phyloP scores from a whole-genome alignment of 1,140 invertebrate species.

The Notospermus geniculatus region DNA sequence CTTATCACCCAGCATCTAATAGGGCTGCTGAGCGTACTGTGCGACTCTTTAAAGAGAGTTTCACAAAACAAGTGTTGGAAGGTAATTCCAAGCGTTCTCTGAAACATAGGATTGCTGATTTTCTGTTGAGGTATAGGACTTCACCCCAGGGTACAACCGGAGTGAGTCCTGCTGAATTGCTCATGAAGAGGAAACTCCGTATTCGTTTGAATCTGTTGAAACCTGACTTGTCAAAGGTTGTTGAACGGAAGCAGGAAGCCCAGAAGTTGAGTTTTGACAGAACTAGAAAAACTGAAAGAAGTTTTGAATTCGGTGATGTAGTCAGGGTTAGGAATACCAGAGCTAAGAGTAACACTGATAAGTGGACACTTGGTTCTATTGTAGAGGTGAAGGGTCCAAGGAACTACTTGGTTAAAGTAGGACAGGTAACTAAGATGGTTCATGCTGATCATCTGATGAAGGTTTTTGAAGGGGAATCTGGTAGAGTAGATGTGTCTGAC shows the following conservation, averaged over 20 bases:
- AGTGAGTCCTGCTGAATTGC: neutral
- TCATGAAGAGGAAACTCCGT: neutral
- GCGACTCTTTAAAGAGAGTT: conserved; percentile 21
- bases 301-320: too few relatives aligned
- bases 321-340: too few relatives aligned
- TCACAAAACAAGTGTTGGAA: conserved; percentile 13
- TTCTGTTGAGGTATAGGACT: neutral
- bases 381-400: too few relatives aligned
- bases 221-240: neutral
- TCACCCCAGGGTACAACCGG: neutral
- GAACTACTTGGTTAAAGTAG: too few relatives aligned
- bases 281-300: neutral
- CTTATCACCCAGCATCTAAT: conserved; percentile 25
- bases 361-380: too few relatives aligned
- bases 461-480: too few relatives aligned
- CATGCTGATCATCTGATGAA: too few relatives aligned
- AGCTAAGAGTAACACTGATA: too few relatives aligned
- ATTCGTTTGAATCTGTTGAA: neutral
- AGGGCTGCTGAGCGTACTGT: conserved; percentile 24
- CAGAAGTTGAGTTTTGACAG: neutral
- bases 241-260: neutral
- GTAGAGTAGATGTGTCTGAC: too few relatives aligned
- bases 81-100: neutral
- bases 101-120: neutral
- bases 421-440: too few relatives aligned